Percentiles rank a stretch among this genome's conserved stretches.
Conservation (phyloP, 2,797 vertebrate species). For the Clamator glandarius region DNA sequence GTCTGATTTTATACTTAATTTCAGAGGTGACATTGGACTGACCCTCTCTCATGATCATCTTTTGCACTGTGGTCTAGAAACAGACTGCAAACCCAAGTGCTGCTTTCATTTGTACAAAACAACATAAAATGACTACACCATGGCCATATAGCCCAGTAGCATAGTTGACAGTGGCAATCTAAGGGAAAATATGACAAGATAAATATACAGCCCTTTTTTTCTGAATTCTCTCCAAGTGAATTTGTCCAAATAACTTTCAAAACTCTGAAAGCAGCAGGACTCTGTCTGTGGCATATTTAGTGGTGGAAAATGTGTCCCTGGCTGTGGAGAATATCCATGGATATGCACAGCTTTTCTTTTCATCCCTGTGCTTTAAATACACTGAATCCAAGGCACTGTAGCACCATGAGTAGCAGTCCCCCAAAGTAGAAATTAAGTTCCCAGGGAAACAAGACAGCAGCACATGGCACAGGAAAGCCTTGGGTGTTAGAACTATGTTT, state of each 20-base stretch:
- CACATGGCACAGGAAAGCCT: not conserved
- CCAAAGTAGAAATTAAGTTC: not conserved
- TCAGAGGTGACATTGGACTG: not conserved
- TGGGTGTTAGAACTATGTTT: accelerated
- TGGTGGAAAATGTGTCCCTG: slow-evolving; percentile 38
- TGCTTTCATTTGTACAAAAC: not conserved
- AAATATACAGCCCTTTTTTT: slow-evolving; percentile 56
- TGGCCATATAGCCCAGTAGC: not conserved
- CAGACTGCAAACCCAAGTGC: not conserved
- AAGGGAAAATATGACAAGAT: slow-evolving; percentile 55
- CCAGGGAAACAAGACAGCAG: not conserved
- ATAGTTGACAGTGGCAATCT: not conserved
- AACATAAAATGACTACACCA: not conserved
- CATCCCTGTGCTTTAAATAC: not conserved
- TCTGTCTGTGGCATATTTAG: not conserved
- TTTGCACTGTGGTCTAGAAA: not conserved
- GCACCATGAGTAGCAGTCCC: not conserved
- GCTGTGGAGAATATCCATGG: not conserved
- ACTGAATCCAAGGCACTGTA: not conserved
- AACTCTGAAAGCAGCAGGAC: slow-evolving; percentile 6
- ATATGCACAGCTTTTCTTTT: not conserved
- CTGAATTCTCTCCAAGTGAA: slow-evolving; percentile 33
- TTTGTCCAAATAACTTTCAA: slow-evolving; percentile 33
- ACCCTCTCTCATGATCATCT: not conserved
- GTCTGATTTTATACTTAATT: not conserved